Percentiles rank a stretch among this genome's conserved stretches.
phyloP scores from a whole-genome alignment of 2,888 invertebrate genomes.

The Miltochrista miniata region DNA sequence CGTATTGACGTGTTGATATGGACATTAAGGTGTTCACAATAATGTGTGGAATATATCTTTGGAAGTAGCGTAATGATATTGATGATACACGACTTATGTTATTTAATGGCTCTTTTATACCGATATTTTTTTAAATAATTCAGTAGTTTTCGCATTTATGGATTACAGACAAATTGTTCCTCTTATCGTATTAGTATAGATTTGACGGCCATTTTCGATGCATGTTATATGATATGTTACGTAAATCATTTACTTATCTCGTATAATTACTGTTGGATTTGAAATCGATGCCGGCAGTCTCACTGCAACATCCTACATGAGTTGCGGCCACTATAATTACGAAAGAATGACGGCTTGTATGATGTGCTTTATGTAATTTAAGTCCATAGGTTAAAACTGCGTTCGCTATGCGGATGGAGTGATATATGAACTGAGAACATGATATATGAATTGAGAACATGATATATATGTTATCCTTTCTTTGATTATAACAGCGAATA shows the following conservation, averaged over 20 bases:
- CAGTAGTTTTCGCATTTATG: no score
- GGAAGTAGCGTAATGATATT: no score
- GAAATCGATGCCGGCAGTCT: conserved; percentile 1
- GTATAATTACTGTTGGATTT: conserved; percentile 1
- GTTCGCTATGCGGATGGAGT: background rate
- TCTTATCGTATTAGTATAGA: no score
- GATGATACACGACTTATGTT: no score
- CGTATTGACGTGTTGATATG: no score
- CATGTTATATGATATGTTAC: conserved; percentile 8
- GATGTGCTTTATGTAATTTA: conserved; percentile 9
- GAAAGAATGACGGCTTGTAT: background rate
- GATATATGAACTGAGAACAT: background rate
- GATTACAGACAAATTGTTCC: no score
- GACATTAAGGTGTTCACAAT: no score
- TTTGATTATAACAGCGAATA: no score
- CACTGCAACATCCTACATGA: background rate
- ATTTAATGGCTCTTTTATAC: no score
- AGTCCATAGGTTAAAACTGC: background rate
- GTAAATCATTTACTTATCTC: conserved; percentile 5
- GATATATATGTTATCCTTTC: no score
- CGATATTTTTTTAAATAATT: no score
- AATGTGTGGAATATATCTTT: no score
- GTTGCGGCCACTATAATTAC: conserved; percentile 7
- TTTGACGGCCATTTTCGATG: background rate
- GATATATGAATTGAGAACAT: background rate